Evolutionary conservation across 2,797 vertebrate species (phyloP).

Genomic region (Karalla daura): DNA sequence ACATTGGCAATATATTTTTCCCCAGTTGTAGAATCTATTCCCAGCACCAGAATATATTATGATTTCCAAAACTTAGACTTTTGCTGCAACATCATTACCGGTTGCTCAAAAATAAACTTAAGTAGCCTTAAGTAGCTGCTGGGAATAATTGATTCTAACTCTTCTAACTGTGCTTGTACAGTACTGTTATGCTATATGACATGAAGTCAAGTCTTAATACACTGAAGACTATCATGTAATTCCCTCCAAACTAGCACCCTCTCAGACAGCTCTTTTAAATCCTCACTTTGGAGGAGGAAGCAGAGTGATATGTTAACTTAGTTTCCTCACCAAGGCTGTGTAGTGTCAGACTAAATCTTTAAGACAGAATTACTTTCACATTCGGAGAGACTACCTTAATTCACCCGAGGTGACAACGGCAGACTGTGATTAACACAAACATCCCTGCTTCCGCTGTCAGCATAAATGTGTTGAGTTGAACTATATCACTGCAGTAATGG

Average conservation of each 20-base stretch:
- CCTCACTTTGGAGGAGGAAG: not conserved
- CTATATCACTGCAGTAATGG: not conserved
- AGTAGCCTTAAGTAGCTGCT: too few relatives aligned
- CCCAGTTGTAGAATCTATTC: too few relatives aligned
- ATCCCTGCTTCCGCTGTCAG: not conserved
- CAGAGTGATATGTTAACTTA: not conserved
- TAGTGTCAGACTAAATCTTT: not conserved
- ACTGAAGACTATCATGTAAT: not conserved
- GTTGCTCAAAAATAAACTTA: too few relatives aligned
- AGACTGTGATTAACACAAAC: not conserved
- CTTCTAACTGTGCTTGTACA: too few relatives aligned
- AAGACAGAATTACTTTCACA: not conserved
- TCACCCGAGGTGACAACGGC: not conserved
- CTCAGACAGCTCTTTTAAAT: not conserved
- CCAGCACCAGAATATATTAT: not conserved
- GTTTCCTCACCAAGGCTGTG: not conserved
- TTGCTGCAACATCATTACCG: too few relatives aligned
- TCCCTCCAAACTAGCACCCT: not conserved
- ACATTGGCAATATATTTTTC: too few relatives aligned
- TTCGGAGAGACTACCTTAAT: not conserved
- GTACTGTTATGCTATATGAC: too few relatives aligned
- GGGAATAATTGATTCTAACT: too few relatives aligned
- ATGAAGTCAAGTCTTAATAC: too few relatives aligned
- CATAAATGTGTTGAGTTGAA: slow-evolving; percentile 1
- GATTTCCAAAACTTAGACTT: too few relatives aligned